A percentile compares a stretch with the other conserved stretches of the same genome.
Evolutionary conservation across 1,140 invertebrate species (phyloP).

Genomic region (Neuroterus valhalla): DNA sequence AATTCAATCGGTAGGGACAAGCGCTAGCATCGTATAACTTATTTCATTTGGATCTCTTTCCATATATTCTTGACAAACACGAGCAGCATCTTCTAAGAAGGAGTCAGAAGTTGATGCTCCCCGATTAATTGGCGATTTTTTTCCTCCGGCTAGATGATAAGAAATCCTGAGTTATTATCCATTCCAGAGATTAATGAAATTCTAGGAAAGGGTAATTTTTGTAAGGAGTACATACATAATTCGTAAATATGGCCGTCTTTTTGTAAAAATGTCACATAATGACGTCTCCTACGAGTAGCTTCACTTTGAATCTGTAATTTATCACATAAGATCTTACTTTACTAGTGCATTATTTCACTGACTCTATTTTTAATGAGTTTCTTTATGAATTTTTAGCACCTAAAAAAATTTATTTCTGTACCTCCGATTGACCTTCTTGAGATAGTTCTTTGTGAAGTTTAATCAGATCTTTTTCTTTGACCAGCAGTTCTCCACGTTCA

Average conservation of each 20-base stretch:
- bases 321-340: neutral
- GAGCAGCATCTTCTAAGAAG: constrained; percentile 86
- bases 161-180: neutral
- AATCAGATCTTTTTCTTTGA: constrained; percentile 83
- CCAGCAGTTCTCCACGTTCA: constrained; percentile 84
- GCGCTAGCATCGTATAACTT: constrained; percentile 87
- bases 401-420: constrained; percentile 57
- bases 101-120: constrained; percentile 84
- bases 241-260: constrained; percentile 92
- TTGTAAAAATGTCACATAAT: constrained; percentile 94
- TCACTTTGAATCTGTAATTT: constrained; percentile 78
- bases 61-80: constrained; percentile 89
- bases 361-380: neutral
- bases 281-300: constrained; percentile 86
- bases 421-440: constrained; percentile 92
- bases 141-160: constrained; percentile 84
- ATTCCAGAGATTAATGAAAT: neutral
- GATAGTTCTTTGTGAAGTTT: constrained; percentile 89
- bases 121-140: constrained; percentile 89
- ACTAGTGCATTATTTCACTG: neutral
- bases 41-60: constrained; percentile 88
- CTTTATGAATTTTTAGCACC: neutral
- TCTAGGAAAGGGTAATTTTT: constrained; percentile 10
- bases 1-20: constrained; percentile 56
- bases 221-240: constrained; percentile 77